A percentile compares a stretch with the other conserved stretches of the same genome.
Evolutionary conservation across 2,113 vertebrate species (phyloP).

Genomic region (Periophthalmus modestus): DNA sequence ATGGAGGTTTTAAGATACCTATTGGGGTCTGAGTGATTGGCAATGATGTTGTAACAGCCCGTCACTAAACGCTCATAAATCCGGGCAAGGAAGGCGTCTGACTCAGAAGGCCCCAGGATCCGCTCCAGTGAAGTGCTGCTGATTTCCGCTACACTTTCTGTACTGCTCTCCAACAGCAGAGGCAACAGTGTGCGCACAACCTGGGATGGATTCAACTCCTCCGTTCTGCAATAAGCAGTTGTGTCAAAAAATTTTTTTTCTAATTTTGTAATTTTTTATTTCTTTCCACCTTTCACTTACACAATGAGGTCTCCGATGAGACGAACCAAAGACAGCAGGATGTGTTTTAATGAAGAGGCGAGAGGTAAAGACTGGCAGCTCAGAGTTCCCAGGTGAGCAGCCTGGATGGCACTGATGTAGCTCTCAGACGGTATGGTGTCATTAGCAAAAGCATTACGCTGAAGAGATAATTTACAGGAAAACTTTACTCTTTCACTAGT

Average conservation of each 20-base stretch:
- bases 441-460: slow-evolving; percentile 98
- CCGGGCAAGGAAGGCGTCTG: slow-evolving; percentile 91
- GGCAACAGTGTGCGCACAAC: slow-evolving; percentile 89
- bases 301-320: slow-evolving; percentile 94
- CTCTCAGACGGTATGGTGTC: slow-evolving; percentile 96
- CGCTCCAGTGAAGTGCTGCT: slow-evolving; percentile 92
- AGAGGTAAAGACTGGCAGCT: slow-evolving; percentile 92
- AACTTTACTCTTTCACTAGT: neutral
- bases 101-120: slow-evolving; percentile 92
- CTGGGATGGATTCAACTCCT: slow-evolving; percentile 89
- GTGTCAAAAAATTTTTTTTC: neutral
- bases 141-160: slow-evolving; percentile 94
- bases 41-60: slow-evolving; percentile 95
- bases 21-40: slow-evolving; percentile 90
- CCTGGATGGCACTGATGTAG: slow-evolving; percentile 97
- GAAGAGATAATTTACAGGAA: slow-evolving; percentile 16
- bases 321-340: slow-evolving; percentile 93
- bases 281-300: slow-evolving; percentile 77
- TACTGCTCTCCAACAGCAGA: slow-evolving; percentile 91
- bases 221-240: slow-evolving; percentile 79
- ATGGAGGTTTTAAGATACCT: slow-evolving; percentile 73
- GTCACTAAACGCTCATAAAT: slow-evolving; percentile 93
- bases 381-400: slow-evolving; percentile 91
- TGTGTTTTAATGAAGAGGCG: slow-evolving; percentile 93
- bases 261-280: neutral